These are phyloP conservation scores for Grammomys surdaster DNA, from an alignment of 2,113 vertebrate genomes.

Conservation along the genomic window DNA sequence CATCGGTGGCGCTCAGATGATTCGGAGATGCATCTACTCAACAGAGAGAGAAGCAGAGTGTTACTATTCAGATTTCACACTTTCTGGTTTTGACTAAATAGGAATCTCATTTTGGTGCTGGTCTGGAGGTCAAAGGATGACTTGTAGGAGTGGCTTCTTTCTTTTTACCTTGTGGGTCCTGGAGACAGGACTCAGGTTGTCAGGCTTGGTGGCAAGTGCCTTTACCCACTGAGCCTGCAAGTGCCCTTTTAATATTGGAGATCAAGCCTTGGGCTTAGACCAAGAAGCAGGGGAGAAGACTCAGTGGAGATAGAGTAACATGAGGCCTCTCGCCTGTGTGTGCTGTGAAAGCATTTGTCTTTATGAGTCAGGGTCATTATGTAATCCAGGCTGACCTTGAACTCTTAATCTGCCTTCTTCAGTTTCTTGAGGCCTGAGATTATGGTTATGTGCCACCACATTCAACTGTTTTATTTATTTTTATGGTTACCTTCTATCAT, in stretches of 20 bases:
- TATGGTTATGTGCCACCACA: neutral
- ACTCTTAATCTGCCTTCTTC: neutral
- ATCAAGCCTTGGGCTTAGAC: slow-evolving; percentile 14
- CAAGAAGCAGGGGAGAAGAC: neutral
- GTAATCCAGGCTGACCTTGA: neutral
- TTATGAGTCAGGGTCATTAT: neutral
- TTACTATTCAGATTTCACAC: slow-evolving; percentile 1
- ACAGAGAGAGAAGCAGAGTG: neutral
- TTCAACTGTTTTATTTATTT: slow-evolving; percentile 17
- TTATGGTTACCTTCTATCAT: slow-evolving; percentile 44
- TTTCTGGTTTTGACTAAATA: slow-evolving; percentile 36
- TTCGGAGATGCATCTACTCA: slow-evolving; percentile 25
- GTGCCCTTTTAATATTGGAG: neutral
- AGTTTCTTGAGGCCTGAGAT: neutral
- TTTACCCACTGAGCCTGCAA: neutral
- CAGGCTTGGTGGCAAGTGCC: neutral
- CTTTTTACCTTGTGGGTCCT: neutral
- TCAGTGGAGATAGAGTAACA: neutral
- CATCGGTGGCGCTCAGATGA: slow-evolving; percentile 41
- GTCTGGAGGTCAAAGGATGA: neutral
- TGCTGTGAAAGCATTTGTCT: neutral
- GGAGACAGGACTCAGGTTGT: neutral
- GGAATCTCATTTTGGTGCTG: neutral
- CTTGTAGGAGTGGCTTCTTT: neutral
- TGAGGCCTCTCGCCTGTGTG: neutral